A percentile compares a stretch with the other conserved stretches of the same genome.
phyloP scores from a whole-genome alignment of 2,888 invertebrate genomes.

The Drosophila mayaguana region DNA sequence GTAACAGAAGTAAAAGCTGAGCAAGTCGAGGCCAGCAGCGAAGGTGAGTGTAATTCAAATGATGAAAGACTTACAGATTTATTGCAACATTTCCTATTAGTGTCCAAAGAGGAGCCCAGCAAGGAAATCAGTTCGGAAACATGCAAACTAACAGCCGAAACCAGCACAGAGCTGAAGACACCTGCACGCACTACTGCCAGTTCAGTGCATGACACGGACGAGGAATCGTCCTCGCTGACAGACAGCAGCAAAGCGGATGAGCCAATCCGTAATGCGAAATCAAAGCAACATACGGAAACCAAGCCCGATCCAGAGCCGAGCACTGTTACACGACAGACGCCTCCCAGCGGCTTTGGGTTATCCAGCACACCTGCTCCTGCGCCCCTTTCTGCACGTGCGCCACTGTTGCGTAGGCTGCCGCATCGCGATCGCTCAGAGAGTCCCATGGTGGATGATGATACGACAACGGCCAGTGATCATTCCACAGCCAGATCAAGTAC shows the following conservation, averaged over 20 bases:
- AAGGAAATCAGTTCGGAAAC: slow-evolving; percentile 16
- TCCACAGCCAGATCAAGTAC: slow-evolving; percentile 75
- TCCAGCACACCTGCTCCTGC: slow-evolving; percentile 45
- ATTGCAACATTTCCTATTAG: slow-evolving; percentile 8
- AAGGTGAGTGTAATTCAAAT: slow-evolving; percentile 25
- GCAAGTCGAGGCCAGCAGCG: slow-evolving; percentile 12
- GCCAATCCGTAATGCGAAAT: slow-evolving; percentile 33
- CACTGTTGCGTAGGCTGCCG: slow-evolving; percentile 84
- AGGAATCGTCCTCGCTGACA: slow-evolving; percentile 75
- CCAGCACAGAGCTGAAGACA: slow-evolving; percentile 22
- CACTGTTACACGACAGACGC: slow-evolving; percentile 26
- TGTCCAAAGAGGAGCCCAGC: slow-evolving; percentile 18
- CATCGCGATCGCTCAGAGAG: slow-evolving; percentile 86
- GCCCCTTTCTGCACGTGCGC: slow-evolving; percentile 65
- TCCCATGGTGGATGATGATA: slow-evolving; percentile 87
- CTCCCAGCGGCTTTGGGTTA: slow-evolving; percentile 28
- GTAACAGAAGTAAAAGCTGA: slow-evolving; percentile 10
- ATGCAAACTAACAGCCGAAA: slow-evolving; percentile 26
- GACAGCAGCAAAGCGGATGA: slow-evolving; percentile 78
- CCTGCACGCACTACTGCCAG: slow-evolving; percentile 39
- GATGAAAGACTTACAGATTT: not conserved
- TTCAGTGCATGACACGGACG: slow-evolving; percentile 76
- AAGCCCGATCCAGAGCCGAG: slow-evolving; percentile 42
- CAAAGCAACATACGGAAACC: slow-evolving; percentile 27
- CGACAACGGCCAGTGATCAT: slow-evolving; percentile 82